phyloP scores from a whole-genome alignment of 2,888 invertebrate genomes.

The Lysandra coridon region DNA sequence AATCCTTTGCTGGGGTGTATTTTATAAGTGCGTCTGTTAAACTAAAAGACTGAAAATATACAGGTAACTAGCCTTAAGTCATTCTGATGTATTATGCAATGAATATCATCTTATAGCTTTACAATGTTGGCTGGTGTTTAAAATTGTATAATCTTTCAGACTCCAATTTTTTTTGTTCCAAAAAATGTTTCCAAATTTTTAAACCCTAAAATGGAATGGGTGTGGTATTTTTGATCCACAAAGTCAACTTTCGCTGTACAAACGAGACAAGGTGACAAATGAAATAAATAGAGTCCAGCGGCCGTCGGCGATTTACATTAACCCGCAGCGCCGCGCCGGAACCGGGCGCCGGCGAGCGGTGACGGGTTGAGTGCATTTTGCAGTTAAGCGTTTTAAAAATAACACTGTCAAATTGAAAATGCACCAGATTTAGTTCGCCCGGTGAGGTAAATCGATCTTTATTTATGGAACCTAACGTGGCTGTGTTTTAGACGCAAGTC shows the following conservation, averaged over 20 bases:
- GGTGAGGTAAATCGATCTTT: conserved; percentile 7
- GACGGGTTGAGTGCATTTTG: conserved; percentile 58
- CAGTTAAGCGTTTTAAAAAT: conserved; percentile 55
- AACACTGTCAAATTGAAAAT: conserved; percentile 45
- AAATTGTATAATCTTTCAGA: too few relatives aligned
- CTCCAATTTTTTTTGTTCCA: too few relatives aligned
- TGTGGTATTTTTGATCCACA: conserved; percentile 14
- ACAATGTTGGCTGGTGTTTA: too few relatives aligned
- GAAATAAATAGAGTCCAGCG: conserved; percentile 21
- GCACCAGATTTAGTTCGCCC: neutral
- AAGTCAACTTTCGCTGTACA: conserved; percentile 5
- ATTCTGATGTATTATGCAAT: too few relatives aligned
- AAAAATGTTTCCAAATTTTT: neutral
- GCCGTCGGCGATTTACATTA: conserved; percentile 52
- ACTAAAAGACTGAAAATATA: too few relatives aligned
- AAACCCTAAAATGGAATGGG: neutral
- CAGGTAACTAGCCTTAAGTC: too few relatives aligned
- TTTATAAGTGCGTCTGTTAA: too few relatives aligned
- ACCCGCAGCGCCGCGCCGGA: conserved; percentile 37
- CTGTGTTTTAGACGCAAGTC: neutral
- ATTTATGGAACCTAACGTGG: neutral
- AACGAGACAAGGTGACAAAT: conserved; percentile 28
- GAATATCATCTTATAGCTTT: too few relatives aligned
- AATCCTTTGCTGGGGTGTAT: too few relatives aligned
- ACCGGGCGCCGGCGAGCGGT: conserved; percentile 35